phyloP scores from a whole-genome alignment of 2,797 vertebrate genomes.

The Halcyon badia region DNA sequence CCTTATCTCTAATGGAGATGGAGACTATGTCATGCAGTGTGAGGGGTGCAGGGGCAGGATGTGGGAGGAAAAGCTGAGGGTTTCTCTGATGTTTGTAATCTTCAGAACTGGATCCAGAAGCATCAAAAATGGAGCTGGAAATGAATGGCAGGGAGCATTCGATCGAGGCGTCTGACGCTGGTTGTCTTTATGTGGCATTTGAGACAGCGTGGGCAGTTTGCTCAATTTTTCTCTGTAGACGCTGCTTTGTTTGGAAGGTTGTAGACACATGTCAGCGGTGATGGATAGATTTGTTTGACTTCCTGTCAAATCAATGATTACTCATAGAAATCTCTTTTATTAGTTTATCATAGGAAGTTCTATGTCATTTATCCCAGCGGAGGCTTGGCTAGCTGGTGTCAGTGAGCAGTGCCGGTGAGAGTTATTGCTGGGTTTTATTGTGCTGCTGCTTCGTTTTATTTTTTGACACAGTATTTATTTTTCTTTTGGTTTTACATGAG shows the following conservation, averaged over 20 bases:
- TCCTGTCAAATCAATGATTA: conserved; percentile 78
- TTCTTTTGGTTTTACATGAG: not conserved
- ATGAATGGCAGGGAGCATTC: conserved; percentile 7
- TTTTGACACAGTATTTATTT: conserved; percentile 12
- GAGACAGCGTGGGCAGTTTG: conserved; percentile 54
- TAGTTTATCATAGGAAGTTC: conserved; percentile 77
- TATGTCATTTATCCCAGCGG: conserved; percentile 64
- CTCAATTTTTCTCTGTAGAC: conserved; percentile 40
- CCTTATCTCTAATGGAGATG: not conserved
- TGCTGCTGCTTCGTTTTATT: not conserved
- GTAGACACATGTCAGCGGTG: conserved; percentile 71
- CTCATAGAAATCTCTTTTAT: conserved; percentile 77
- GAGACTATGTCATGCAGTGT: not conserved
- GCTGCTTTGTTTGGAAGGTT: conserved; percentile 66
- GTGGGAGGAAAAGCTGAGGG: not conserved
- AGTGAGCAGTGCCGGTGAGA: not conserved
- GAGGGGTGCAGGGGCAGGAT: not conserved
- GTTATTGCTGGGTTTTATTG: conserved; percentile 44
- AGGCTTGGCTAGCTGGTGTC: conserved; percentile 47
- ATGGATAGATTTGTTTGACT: conserved; percentile 78
- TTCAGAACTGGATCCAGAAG: conserved; percentile 4
- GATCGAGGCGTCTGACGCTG: not conserved
- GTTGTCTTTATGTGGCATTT: conserved; percentile 42
- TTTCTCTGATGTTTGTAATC: not conserved
- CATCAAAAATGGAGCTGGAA: not conserved